Percentiles rank a stretch among this genome's conserved stretches.
Evolutionary conservation across 2,797 vertebrate genomes (phyloP).

Genomic region (Clarias laeviceps): DNA sequence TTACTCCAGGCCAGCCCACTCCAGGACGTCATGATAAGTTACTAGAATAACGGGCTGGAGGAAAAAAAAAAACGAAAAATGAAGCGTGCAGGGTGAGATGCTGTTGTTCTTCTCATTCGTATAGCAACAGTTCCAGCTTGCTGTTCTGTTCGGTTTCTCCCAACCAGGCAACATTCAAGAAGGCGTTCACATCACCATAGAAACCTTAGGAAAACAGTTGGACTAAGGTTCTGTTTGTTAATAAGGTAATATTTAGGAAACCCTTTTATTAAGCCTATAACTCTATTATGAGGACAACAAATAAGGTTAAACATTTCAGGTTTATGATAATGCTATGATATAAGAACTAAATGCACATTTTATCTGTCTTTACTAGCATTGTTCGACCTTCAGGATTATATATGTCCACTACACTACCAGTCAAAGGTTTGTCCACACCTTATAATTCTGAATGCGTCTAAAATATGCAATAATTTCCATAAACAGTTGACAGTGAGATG

Average conservation of each 20-base stretch:
- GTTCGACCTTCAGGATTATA: too few species aligned
- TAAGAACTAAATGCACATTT: too few species aligned
- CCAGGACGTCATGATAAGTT: not conserved
- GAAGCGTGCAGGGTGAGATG: not conserved
- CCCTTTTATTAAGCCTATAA: not conserved
- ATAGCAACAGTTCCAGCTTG: not conserved
- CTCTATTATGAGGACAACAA: too few species aligned
- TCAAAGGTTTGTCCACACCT: too few species aligned
- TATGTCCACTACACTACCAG: too few species aligned
- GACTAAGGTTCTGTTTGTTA: too few species aligned
- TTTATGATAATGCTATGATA: too few species aligned
- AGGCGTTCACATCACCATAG: not conserved
- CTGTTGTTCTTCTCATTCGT: not conserved
- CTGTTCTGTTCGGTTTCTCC: not conserved
- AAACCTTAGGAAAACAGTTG: not conserved
- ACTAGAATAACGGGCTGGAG: not conserved
- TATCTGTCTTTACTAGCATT: too few species aligned
- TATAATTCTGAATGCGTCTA: too few species aligned
- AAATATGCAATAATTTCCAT: too few species aligned
- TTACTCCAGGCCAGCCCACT: slow-evolving; percentile 65
- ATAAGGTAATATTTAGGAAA: not conserved
- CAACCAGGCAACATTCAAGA: not conserved
- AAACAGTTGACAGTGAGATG: too few species aligned
- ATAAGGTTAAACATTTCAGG: too few species aligned
- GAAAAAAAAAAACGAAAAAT: not conserved